Evolutionary conservation across 1,140 invertebrate species (phyloP).

Genomic region (Zaprionus capensis): DNA sequence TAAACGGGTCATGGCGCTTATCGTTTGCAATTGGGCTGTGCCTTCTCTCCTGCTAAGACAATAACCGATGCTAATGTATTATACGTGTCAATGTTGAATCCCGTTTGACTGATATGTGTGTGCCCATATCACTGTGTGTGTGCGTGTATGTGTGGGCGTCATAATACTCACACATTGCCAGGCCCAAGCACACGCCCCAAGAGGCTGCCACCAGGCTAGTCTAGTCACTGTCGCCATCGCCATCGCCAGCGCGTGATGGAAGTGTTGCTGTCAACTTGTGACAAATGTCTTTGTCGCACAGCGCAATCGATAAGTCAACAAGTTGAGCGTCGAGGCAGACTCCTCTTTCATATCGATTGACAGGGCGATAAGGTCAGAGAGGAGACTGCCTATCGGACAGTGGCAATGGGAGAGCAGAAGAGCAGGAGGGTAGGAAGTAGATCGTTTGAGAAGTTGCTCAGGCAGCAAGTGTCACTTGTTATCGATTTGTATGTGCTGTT

Average conservation of each 20-base stretch:
- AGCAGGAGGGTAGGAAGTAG: background rate
- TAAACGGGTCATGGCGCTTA: conserved; percentile 12
- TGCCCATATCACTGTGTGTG: conserved; percentile 13
- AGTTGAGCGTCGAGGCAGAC: conserved; percentile 29
- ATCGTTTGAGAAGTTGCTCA: no score
- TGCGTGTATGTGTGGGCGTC: conserved; percentile 7
- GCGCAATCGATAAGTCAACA: conserved; percentile 47
- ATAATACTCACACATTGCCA: conserved; percentile 20
- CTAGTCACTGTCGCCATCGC: conserved; percentile 16
- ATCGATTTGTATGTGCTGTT: background rate
- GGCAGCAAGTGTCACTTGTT: no score
- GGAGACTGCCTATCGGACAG: background rate
- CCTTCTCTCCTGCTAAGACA: conserved; percentile 47
- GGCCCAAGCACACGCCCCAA: background rate
- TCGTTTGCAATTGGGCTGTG: conserved; percentile 1
- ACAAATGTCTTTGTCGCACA: conserved; percentile 55
- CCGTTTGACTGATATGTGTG: conserved; percentile 68
- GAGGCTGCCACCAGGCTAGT: background rate
- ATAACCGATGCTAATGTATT: conserved; percentile 75
- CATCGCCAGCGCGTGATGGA: conserved; percentile 1
- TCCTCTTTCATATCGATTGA: conserved; percentile 34
- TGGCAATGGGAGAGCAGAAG: background rate
- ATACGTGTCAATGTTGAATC: conserved; percentile 74
- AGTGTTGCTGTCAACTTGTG: conserved; percentile 59
- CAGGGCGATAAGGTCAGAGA: conserved; percentile 8